A percentile compares a stretch with the other conserved stretches of the same genome.
Evolutionary conservation across 1,140 invertebrate genomes (phyloP).

Genomic region (Thaumatotibia leucotreta): DNA sequence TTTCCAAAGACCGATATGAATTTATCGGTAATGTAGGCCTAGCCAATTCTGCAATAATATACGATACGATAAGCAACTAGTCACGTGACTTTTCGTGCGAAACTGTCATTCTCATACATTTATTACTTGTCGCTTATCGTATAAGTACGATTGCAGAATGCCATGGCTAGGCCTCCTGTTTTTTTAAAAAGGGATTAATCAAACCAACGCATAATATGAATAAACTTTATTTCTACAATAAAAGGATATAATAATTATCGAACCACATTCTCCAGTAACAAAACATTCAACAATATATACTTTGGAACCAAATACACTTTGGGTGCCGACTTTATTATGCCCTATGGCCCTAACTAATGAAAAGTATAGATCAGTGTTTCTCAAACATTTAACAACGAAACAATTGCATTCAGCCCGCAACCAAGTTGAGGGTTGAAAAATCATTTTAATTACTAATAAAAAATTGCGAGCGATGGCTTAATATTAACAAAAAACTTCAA

Average conservation of each 20-base stretch:
- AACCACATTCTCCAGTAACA: slow-evolving; percentile 60
- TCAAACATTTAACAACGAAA: slow-evolving; percentile 48
- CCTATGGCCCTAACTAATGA: slow-evolving; percentile 45
- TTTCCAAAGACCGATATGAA: too few species aligned
- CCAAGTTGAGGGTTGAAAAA: slow-evolving; percentile 27
- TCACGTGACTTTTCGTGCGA: too few species aligned
- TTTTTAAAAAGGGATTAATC: too few species aligned
- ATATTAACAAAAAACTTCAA: slow-evolving; percentile 31
- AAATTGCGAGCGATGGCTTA: slow-evolving; percentile 22
- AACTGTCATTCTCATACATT: too few species aligned
- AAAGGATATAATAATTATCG: slow-evolving; percentile 56
- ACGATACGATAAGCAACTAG: too few species aligned
- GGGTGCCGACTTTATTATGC: slow-evolving; percentile 69
- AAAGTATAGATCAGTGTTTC: slow-evolving; percentile 66
- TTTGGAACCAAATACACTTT: slow-evolving; percentile 71
- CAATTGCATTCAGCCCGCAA: slow-evolving; percentile 24
- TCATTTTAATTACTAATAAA: slow-evolving; percentile 17
- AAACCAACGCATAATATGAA: slow-evolving; percentile 56
- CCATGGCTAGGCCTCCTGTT: too few species aligned
- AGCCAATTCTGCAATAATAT: too few species aligned
- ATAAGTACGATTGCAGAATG: too few species aligned
- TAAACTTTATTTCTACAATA: slow-evolving; percentile 74
- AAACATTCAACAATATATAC: slow-evolving; percentile 75
- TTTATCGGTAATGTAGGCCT: too few species aligned
- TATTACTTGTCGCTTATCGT: too few species aligned